phyloP scores from a whole-genome alignment of 2,113 vertebrate species.

The Dascyllus trimaculatus region DNA sequence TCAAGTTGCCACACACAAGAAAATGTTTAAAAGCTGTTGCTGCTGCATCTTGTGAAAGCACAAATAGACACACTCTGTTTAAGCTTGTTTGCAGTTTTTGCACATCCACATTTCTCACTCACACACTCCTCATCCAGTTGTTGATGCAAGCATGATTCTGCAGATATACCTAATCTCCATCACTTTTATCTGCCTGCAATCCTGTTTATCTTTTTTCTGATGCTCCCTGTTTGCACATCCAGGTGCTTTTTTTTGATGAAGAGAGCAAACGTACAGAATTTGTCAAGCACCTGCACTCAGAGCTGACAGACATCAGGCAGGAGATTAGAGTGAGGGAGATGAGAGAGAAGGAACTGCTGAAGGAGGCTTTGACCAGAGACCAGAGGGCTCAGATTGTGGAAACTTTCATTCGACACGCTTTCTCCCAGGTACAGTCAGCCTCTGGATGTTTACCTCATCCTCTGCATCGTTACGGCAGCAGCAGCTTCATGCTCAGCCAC shows the following conservation, averaged over 20 bases:
- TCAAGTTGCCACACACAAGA: not conserved
- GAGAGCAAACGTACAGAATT: slow-evolving; percentile 86
- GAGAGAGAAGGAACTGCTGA: slow-evolving; percentile 87
- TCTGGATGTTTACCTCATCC: slow-evolving; percentile 53
- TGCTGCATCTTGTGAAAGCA: slow-evolving; percentile 8
- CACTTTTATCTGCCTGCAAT: slow-evolving; percentile 11
- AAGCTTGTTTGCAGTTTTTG: not conserved
- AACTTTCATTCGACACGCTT: slow-evolving; percentile 94
- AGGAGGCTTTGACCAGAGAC: slow-evolving; percentile 89
- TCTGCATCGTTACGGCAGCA: slow-evolving; percentile 11
- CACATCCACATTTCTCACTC: not conserved
- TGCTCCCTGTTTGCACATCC: slow-evolving; percentile 20
- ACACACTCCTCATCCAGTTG: not conserved
- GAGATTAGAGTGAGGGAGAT: slow-evolving; percentile 80
- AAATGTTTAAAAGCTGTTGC: not conserved
- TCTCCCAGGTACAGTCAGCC: slow-evolving; percentile 88
- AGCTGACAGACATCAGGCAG: slow-evolving; percentile 59
- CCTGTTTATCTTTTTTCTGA: not conserved
- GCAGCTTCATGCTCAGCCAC: slow-evolving; percentile 42
- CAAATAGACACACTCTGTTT: not conserved
- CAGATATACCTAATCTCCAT: slow-evolving; percentile 25
- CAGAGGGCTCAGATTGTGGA: slow-evolving; percentile 92
- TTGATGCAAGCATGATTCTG: slow-evolving; percentile 41
- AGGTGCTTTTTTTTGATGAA: slow-evolving; percentile 92
- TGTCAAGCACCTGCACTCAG: slow-evolving; percentile 75